Evolutionary conservation across 1,140 invertebrate species (phyloP).

Genomic region (Ceratosolen fusciceps): DNA sequence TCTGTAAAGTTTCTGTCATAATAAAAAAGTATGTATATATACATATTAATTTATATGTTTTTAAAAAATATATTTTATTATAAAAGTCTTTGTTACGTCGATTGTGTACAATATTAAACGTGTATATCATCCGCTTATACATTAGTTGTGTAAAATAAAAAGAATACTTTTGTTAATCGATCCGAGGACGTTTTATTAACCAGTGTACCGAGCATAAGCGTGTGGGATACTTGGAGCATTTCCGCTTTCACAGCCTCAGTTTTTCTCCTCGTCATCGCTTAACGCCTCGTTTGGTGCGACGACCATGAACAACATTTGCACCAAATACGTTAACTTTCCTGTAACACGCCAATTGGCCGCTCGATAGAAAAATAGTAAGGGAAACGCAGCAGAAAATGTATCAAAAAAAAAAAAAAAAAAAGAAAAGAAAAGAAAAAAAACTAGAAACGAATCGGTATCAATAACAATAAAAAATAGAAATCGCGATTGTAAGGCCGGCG

Average conservation of each 20-base stretch:
- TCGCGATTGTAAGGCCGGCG: too few relatives aligned
- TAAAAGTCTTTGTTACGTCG: slow-evolving; percentile 35
- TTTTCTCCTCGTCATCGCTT: too few relatives aligned
- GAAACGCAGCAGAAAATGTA: too few relatives aligned
- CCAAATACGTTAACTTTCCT: slow-evolving; percentile 79
- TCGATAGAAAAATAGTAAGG: too few relatives aligned
- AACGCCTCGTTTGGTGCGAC: slow-evolving; percentile 74
- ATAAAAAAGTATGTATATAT: too few relatives aligned
- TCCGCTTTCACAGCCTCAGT: slow-evolving; percentile 44
- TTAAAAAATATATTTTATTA: slow-evolving; percentile 41
- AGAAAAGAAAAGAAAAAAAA: too few relatives aligned
- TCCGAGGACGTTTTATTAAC: neutral
- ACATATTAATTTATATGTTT: slow-evolving; percentile 22
- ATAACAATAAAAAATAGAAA: too few relatives aligned
- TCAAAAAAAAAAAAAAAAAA: too few relatives aligned
- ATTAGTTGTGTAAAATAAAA: slow-evolving; percentile 39
- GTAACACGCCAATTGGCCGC: slow-evolving; percentile 56
- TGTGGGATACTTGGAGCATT: neutral
- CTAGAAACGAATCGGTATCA: too few relatives aligned
- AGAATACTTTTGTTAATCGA: slow-evolving; percentile 24
- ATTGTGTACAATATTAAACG: slow-evolving; percentile 38
- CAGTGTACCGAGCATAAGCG: neutral
- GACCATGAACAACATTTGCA: slow-evolving; percentile 81
- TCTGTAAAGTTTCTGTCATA: too few relatives aligned
- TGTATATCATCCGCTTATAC: slow-evolving; percentile 43